A percentile compares a stretch with the other conserved stretches of the same genome.
These are phyloP conservation scores for Liodrosophila aerea DNA, from an alignment of 2,888 invertebrate species.

Conservation along the genomic window DNA sequence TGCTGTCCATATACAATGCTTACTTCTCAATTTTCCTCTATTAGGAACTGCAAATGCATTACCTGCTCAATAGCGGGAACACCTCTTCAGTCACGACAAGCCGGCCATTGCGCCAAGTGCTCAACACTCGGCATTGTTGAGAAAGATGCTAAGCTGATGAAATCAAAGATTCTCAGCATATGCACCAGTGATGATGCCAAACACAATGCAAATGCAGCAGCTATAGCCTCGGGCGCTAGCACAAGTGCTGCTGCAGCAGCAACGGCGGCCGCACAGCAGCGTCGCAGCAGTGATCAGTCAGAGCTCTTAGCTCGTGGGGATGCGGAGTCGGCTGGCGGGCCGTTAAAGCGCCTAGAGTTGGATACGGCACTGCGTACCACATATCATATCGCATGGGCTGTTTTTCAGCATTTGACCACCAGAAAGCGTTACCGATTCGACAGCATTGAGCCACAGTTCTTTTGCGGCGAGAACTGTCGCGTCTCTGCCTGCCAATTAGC, in stretches of 20 bases:
- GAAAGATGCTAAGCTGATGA: conserved; percentile 80
- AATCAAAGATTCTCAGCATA: conserved; percentile 80
- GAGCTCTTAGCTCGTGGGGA: conserved; percentile 41
- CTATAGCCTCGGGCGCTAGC: too few relatives aligned
- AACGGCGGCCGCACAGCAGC: conserved; percentile 46
- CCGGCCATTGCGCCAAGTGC: conserved; percentile 79
- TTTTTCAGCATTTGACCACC: conserved; percentile 80
- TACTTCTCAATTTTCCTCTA: not conserved
- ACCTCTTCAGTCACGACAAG: conserved; percentile 62
- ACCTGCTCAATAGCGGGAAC: conserved; percentile 82
- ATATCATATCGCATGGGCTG: conserved; percentile 82
- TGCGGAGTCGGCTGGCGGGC: conserved; percentile 32
- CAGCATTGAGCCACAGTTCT: conserved; percentile 77
- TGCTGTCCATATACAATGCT: not conserved
- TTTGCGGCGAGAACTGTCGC: conserved; percentile 79
- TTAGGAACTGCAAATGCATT: conserved; percentile 81
- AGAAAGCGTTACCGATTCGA: conserved; percentile 79
- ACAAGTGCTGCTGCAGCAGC: conserved; percentile 46
- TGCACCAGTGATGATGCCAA: conserved; percentile 80
- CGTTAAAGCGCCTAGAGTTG: conserved; percentile 55
- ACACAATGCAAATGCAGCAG: conserved; percentile 60
- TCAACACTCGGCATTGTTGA: conserved; percentile 80
- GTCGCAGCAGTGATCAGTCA: conserved; percentile 39
- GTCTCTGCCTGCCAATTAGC: conserved; percentile 80
- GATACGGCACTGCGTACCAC: conserved; percentile 64